Evolutionary conservation across 2,113 vertebrate species (phyloP), one percentile per base, ranked within the genome.

Genomic region (Camelus bactrianus): DNA sequence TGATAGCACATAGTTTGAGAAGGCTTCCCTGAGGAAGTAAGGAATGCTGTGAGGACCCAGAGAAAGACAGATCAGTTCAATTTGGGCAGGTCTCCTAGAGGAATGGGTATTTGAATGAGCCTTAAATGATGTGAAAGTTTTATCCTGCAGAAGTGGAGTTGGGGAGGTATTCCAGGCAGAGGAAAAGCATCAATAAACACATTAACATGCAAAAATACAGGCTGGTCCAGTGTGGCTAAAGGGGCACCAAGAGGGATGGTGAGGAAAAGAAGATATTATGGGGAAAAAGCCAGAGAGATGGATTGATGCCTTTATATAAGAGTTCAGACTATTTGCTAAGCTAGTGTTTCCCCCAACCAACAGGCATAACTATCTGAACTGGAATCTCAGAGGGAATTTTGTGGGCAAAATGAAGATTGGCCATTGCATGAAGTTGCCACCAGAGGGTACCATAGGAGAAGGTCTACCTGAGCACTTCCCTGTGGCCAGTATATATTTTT

Each of bases 381-480:
- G 67, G 26, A 94, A 65, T 67, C 28, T 72, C 48, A 92, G 83
- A 67, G 26, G 19, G 38, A 65, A 85, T 65, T 75, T 72, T 62
- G 62, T 64, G 26, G 58, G 48, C 87, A 70, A 90, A 60, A 84
- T 28, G 80, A 84, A 95, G 64, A 75, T 35, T 12, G 5, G n/a
- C 32, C 54, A 89, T 60, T 89, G 46, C 93, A 87, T 20, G 46
- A 92, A 94, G 64, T 95, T 94, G 72, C 93, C 96, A 97, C 80
- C 88, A 96, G 96, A 95, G 93, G 91, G 85, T 65, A 91, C 93
- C 81, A 54, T 4, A 88, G 75, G 64, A 94, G 75, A 96, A 75
- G 46, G 22, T 79, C 67, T 56, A 35, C n/a, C 52, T 80, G 69
- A 86, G 48, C 17, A 30, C 56, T 80, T 62, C 24, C 11, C 46